Percentiles rank a stretch among this genome's conserved stretches.
These are phyloP conservation scores for Alviniconcha strummeri DNA, from an alignment of 2,888 invertebrate species.

Conservation along the genomic window DNA sequence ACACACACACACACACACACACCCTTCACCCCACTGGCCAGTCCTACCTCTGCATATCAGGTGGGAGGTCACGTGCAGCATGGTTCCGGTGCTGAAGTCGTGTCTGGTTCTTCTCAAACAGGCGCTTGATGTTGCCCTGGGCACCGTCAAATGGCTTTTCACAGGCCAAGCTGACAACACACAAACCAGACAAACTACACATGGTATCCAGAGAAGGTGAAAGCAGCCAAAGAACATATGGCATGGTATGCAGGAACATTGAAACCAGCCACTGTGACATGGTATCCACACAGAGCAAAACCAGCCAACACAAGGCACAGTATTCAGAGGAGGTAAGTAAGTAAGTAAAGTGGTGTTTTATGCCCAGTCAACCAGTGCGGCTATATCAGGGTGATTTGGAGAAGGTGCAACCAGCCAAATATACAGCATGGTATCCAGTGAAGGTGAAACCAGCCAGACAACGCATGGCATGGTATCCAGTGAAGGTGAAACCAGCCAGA, in stretches of 20 bases:
- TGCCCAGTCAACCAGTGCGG: too few relatives aligned
- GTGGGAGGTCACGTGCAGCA: conserved; percentile 54
- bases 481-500: too few relatives aligned
- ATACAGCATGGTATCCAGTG: too few relatives aligned
- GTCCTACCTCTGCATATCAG: conserved; percentile 67
- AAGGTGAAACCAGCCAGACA: too few relatives aligned
- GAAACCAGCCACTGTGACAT: too few relatives aligned
- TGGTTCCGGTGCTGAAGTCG: conserved; percentile 59
- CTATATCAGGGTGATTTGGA: too few relatives aligned
- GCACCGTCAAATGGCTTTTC: conserved; percentile 91
- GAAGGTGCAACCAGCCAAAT: too few relatives aligned
- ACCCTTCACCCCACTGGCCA: neutral
- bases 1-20: neutral
- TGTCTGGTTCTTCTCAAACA: conserved; percentile 76
- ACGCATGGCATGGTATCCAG: too few relatives aligned
- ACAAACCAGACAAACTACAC: conserved; percentile 30
- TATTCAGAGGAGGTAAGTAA: too few relatives aligned
- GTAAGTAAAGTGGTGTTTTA: too few relatives aligned
- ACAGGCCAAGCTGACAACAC: conserved; percentile 77
- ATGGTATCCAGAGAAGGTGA: neutral
- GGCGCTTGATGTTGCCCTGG: conserved; percentile 86
- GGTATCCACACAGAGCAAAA: neutral
- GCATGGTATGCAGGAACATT: too few relatives aligned
- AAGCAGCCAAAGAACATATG: neutral
- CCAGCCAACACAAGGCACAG: neutral